Evolutionary conservation across 2,113 vertebrate genomes (phyloP), one percentile per base, ranked within the genome.

Genomic region (Micromys minutus): DNA sequence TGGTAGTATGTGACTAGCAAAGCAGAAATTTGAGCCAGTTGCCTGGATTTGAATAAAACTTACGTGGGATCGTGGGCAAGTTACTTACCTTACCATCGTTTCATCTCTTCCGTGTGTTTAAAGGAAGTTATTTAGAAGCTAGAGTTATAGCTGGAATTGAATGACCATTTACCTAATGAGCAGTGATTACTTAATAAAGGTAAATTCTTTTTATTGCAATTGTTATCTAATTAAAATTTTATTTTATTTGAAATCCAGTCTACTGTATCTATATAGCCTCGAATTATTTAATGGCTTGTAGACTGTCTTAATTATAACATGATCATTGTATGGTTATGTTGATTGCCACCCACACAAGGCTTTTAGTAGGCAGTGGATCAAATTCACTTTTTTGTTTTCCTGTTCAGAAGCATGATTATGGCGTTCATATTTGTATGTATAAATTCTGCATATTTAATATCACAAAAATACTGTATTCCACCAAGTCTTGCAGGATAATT

Each of bases 381-480:
- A 71, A 45, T 76, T 86, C 24, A 94, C 61, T 87, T 79, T 80
- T 55, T 52, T 96, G 31, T 71, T 91, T 86, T 88, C 22, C 47
- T 76, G 61, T 80, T 65, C 47, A 91, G 12, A 11, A 72, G 2
- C 52, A 34, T 90, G 71, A 22, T 79, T 65, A 24, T 52, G 1
- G 42, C 57, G 26, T 79, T 90, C 19, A 17, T 91, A 61, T 87
- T 89, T 94, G 50, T 67, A 16, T 5, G 29, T 77, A 55, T 61
- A 67, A 57, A 61, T 19, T 31, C 50, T 89, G 17, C 24, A 86
- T 50, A 36, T 84, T 91, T 87, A 90, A 47, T 86, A 42, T 90
- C 34, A 90, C 7, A 96, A 39, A 72, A 29, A 79, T 74, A 42
- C 3, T 74, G 24, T 72, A 86, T 88, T 75, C 81, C 5, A 86